Conservation (phyloP, 2,888 invertebrate species). For the Apotomis betuletana region DNA sequence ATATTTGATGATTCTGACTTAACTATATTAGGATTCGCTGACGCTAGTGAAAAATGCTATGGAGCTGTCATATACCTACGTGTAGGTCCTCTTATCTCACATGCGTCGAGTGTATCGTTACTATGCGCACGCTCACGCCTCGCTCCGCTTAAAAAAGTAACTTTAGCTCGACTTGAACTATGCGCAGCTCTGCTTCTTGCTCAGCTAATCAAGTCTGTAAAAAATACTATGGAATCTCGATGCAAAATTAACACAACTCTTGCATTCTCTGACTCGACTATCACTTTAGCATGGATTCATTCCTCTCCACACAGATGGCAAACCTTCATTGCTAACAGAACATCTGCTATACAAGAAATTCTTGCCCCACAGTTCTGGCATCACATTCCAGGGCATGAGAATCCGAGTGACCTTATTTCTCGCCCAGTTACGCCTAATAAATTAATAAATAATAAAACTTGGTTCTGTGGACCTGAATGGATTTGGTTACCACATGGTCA, state of each 20-base stretch:
- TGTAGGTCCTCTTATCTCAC: no score
- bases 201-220: slow-evolving; percentile 10
- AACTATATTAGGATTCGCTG: slow-evolving; percentile 11
- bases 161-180: slow-evolving; percentile 33
- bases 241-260: slow-evolving; percentile 12
- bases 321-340: slow-evolving; percentile 42
- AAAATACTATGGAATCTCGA: neutral
- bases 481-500: neutral
- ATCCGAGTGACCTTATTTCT: slow-evolving; percentile 38
- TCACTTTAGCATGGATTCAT: slow-evolving; percentile 43
- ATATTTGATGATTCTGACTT: neutral
- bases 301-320: slow-evolving; percentile 35
- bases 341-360: slow-evolving; percentile 30
- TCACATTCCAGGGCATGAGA: slow-evolving; percentile 39
- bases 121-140: neutral
- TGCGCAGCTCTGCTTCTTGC: slow-evolving; percentile 28
- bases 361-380: slow-evolving; percentile 27
- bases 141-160: slow-evolving; percentile 6
- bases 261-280: slow-evolving; percentile 41
- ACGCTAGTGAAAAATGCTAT: slow-evolving; percentile 28
- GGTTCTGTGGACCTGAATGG: slow-evolving; percentile 28
- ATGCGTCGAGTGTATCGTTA: neutral
- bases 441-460: slow-evolving; percentile 16
- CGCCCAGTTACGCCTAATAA: slow-evolving; percentile 27
- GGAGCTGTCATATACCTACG: slow-evolving; percentile 12